Base-by-base conservation (phyloP, 2,888 invertebrate species). In the Alentia gelatinosa region DNA sequence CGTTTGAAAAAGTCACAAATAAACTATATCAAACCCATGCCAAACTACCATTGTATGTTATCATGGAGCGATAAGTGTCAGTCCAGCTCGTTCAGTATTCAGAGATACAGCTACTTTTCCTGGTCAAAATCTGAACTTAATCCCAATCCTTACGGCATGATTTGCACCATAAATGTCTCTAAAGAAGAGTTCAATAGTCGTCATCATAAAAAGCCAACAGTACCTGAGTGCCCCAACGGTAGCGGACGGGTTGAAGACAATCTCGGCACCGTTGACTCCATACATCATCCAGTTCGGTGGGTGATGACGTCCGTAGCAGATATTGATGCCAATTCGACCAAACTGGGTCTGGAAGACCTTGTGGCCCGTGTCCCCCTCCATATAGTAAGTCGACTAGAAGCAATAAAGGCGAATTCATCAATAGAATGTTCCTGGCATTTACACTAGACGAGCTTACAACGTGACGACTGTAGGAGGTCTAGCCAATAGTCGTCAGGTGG, bases 221-320 rank as follows among this genome's bases (percentile, higher is more conserved):
- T 94, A 98, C 98, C 93, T 97, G 19, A 97, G 95, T 23, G 96
- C 96, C 39, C 97, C 97, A 23, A 97, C 97, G 47, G 99, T 99
- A 0, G 99, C 99, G 12, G 98, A 98, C 0, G 99, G 99, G 96
- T 99, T 99, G 96, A 99, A 99, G 0, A 99, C 99, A 74, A 99
- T 98, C 97, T 99, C 99, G 0, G 99, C 99, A 0, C 99, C 99
- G 96, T 99, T 99, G 4, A 99, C 95, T 0, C 98, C 99, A 96
- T 98, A 99, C 98, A 98, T 98, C 96, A 99, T 97, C 99, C 99
- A 99, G 96, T 99, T 99, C 93, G 98, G 97, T 0, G 99, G 99
- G 96, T 99, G 99, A 96, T 99, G 99, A 0, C 99, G 97, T 0
- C 99, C 99, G 95, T 98, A 99, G 96, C 99, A 99, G 94, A 99